These are phyloP conservation scores for Sialia sialis DNA, from an alignment of 2,113 vertebrate genomes.

Conservation along the genomic window DNA sequence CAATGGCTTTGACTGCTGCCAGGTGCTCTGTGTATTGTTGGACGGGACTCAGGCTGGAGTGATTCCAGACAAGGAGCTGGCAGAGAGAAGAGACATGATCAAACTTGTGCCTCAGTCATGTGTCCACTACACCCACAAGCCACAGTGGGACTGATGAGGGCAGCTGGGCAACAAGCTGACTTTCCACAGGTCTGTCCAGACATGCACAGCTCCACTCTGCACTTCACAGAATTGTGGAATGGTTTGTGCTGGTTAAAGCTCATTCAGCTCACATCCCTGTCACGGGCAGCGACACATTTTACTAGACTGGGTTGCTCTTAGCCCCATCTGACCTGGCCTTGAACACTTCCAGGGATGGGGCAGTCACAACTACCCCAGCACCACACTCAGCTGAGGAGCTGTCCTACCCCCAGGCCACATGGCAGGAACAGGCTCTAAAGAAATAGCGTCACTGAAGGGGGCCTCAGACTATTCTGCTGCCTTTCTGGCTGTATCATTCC, in stretches of 20 bases:
- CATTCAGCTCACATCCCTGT: background rate
- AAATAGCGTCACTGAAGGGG: fast-evolving
- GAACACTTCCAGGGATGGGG: background rate
- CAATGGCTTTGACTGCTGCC: slow-evolving; percentile 96
- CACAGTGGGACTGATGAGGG: fast-evolving
- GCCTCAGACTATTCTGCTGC: background rate
- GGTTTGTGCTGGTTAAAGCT: background rate
- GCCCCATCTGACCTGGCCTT: background rate
- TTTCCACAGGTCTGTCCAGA: background rate
- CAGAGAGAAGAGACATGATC: background rate
- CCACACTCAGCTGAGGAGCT: background rate
- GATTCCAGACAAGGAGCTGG: slow-evolving; percentile 97
- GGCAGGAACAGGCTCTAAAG: background rate
- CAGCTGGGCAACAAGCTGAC: background rate
- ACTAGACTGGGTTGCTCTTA: background rate
- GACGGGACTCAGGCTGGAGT: slow-evolving; percentile 91
- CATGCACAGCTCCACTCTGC: background rate
- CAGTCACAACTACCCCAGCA: background rate
- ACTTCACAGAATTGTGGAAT: background rate
- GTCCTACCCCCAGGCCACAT: background rate
- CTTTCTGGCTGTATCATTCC: background rate
- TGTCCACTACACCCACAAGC: background rate
- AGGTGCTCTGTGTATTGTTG: slow-evolving; percentile 98
- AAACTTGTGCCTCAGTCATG: background rate
- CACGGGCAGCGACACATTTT: background rate